These are phyloP conservation scores for Halisarca cf. caerulea DNA, from an alignment of 37 sponge, comb jelly and placozoan species.

Conservation along the genomic window DNA sequence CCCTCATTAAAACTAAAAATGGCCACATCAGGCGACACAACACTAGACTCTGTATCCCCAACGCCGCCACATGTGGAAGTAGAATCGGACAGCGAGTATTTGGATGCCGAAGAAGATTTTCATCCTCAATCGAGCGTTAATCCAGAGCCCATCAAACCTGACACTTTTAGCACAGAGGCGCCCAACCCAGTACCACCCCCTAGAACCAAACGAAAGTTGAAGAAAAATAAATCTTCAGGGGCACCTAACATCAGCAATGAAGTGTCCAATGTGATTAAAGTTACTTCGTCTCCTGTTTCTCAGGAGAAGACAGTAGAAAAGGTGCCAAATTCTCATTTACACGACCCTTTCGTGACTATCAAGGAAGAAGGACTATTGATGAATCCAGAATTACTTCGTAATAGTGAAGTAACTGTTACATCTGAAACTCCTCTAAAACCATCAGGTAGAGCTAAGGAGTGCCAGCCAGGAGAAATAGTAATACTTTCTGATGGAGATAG, in stretches of 20 bases:
- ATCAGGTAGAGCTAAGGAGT: neutral
- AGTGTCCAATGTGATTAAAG: no score
- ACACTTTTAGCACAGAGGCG: neutral
- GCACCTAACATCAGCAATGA: no score
- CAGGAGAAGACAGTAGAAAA: no score
- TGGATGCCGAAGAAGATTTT: conserved; percentile 9
- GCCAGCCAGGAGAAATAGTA: neutral
- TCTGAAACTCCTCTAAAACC: conserved; percentile 14
- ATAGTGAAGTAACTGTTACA: conserved; percentile 10
- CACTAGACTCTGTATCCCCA: neutral
- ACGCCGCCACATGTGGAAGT: neutral
- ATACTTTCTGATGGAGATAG: conserved; percentile 6
- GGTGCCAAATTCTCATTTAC: no score
- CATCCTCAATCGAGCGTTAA: neutral
- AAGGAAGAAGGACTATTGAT: conserved; percentile 18
- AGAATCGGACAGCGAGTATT: conserved; percentile 23
- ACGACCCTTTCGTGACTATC: conserved; percentile 4
- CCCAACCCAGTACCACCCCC: neutral
- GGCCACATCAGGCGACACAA: neutral
- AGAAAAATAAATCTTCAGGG: no score
- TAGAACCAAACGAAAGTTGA: neutral
- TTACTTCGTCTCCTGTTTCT: no score
- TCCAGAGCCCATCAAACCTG: neutral
- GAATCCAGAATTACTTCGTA: conserved; percentile 3
- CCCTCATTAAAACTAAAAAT: neutral